Base-by-base conservation (phyloP, 2,888 invertebrate species). In the Suillia variegata region DNA sequence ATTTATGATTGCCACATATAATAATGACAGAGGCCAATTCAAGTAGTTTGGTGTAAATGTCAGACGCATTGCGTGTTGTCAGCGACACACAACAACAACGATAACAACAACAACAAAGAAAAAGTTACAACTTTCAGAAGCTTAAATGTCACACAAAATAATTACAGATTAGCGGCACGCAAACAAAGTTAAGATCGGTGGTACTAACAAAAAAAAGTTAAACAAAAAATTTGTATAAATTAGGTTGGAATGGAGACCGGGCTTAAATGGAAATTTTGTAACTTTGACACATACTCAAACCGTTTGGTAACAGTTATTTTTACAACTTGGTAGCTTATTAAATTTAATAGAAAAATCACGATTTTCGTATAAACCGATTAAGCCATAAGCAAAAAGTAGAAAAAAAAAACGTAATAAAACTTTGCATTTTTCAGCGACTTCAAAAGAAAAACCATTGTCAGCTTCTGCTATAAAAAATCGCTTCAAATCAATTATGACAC, bases 401-500 rank as follows among this genome's bases (percentile, higher is more conserved):
- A 38, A 38, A n/a, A n/a, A n/a, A n/a, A n/a, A n/a, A n/a, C n/a
- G n/a, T n/a, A n/a, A n/a, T n/a, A n/a, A n/a, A n/a, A n/a, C n/a
- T n/a, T n/a, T n/a, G n/a, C n/a, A n/a, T n/a, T n/a, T n/a, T n/a
- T n/a, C n/a, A n/a, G n/a, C n/a, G n/a, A 38, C 12, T n/a, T 6
- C 38, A 38, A 38, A n/a, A 6, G n/a, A 13, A n/a, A 4, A 38
- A 5, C 38, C 31, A 12, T n/a, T 38, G 12, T 38, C 4, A 17
- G 17, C 45, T 18, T 17, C 17, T 4, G 18, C 18, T 18, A 45
- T 8, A 38, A n/a, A 38, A n/a, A 8, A 38, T 8, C 38, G 45
- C 47, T 59, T 13, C 42, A 57, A 58, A 48, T 26, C 48, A 52
- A 58, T 51, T 48, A 51, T 22, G 22, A 58, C 58, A 61, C 61